Evolutionary conservation across 2,888 invertebrate genomes (phyloP).

Genomic region (Amblyjoppa fuscipennis): DNA sequence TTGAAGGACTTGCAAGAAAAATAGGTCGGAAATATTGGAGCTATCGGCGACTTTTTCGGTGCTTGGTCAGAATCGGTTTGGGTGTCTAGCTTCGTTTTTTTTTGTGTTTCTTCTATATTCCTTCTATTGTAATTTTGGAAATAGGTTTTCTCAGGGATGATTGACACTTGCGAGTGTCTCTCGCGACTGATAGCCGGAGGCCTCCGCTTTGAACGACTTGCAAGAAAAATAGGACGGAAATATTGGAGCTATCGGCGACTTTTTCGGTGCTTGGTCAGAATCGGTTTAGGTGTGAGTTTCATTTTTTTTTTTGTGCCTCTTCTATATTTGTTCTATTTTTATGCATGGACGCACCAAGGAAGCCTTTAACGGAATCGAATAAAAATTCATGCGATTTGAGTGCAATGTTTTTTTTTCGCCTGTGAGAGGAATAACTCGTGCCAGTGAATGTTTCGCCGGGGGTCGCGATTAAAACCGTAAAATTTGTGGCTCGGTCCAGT

Average conservation of each 20-base stretch:
- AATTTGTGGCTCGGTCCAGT: slow-evolving; percentile 38
- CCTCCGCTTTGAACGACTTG: background rate
- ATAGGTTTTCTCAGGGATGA: background rate
- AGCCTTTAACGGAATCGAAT: background rate
- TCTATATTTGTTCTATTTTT: background rate
- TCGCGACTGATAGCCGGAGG: background rate
- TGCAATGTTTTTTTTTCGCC: background rate
- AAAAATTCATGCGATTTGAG: background rate
- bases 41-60: background rate
- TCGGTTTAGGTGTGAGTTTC: background rate
- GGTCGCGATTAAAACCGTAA: slow-evolving; percentile 29
- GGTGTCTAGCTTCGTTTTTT: background rate
- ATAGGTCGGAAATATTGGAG: background rate
- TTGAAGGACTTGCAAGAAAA: background rate
- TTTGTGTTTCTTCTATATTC: background rate
- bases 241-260: background rate
- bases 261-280: background rate
- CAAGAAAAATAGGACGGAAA: background rate
- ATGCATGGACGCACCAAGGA: background rate
- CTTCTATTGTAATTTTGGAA: background rate
- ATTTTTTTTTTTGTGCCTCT: no score
- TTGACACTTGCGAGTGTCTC: background rate
- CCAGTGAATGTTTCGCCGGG: slow-evolving; percentile 6
- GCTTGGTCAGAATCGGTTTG: background rate
- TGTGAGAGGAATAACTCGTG: background rate